Evolutionary conservation across 2,113 vertebrate genomes (phyloP).

Genomic region (Carollia perspicillata): DNA sequence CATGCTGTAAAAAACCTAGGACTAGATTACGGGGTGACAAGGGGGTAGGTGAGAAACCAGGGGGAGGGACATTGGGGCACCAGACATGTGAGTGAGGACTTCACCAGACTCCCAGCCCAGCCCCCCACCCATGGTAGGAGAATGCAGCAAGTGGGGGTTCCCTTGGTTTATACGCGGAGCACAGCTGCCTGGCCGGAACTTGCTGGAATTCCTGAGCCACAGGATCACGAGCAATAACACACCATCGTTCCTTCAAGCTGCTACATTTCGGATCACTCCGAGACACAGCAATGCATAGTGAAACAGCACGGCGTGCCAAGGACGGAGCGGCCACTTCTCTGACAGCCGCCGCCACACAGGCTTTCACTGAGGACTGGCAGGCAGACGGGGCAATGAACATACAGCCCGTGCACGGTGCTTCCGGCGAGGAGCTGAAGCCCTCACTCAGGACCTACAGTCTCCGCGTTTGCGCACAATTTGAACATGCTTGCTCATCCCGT

Average conservation of each 20-base stretch:
- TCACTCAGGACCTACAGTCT: background rate
- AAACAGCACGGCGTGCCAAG: background rate
- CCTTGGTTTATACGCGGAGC: background rate
- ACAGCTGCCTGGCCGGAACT: background rate
- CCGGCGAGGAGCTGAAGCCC: accelerated
- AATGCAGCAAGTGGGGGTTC: accelerated
- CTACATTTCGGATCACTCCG: background rate
- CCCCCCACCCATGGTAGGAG: background rate
- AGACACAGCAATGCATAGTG: background rate
- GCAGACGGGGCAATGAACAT: background rate
- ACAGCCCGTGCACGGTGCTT: accelerated
- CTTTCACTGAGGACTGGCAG: background rate
- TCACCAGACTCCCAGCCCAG: background rate
- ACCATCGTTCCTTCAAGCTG: background rate
- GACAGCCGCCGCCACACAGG: background rate
- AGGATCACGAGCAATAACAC: background rate
- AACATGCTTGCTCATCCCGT: background rate
- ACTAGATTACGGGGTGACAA: background rate
- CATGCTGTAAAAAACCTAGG: background rate
- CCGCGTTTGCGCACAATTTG: background rate
- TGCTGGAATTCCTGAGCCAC: background rate
- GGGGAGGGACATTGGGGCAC: accelerated
- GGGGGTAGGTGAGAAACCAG: background rate
- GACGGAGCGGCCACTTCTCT: background rate
- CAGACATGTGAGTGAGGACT: accelerated